phyloP scores from a whole-genome alignment of 2,113 vertebrate species.

The Charina bottae region DNA sequence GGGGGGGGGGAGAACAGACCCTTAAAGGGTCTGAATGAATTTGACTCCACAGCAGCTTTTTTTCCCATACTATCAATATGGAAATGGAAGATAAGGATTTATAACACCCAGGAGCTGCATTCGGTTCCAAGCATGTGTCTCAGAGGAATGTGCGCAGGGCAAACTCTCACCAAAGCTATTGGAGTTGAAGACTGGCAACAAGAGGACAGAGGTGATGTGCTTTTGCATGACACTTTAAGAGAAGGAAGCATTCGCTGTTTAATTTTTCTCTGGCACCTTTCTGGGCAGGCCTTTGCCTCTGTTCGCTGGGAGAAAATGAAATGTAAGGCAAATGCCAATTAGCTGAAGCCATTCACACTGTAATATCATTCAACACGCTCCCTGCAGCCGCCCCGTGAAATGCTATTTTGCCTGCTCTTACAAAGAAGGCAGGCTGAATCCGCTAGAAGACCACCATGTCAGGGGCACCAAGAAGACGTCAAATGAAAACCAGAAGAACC shows the following conservation, averaged over 20 bases:
- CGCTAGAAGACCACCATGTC: constrained; percentile 7
- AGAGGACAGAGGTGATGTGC: background rate
- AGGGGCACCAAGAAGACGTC: background rate
- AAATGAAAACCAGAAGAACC: constrained; percentile 14
- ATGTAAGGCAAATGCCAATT: constrained; percentile 45
- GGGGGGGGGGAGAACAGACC: constrained; percentile 32
- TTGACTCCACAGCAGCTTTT: constrained; percentile 39
- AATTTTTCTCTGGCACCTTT: constrained; percentile 18
- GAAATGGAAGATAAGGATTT: constrained; percentile 61
- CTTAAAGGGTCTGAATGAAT: constrained; percentile 10
- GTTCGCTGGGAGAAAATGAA: constrained; percentile 11
- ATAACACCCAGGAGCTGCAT: constrained; percentile 24
- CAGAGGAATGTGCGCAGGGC: background rate
- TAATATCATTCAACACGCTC: constrained; percentile 9
- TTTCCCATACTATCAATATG: constrained; percentile 38
- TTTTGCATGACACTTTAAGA: background rate
- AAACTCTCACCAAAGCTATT: constrained; percentile 10
- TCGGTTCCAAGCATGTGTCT: background rate
- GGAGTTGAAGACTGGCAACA: background rate
- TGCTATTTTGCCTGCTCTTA: background rate
- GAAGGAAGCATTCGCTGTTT: constrained; percentile 26
- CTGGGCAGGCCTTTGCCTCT: constrained; percentile 2
- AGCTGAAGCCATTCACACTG: constrained; percentile 32
- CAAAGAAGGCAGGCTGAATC: background rate
- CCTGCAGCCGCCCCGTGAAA: background rate